Evolutionary conservation across 2,797 vertebrate genomes (phyloP), one percentile per base, ranked within the genome.

Genomic region (Pitangus sulphuratus): DNA sequence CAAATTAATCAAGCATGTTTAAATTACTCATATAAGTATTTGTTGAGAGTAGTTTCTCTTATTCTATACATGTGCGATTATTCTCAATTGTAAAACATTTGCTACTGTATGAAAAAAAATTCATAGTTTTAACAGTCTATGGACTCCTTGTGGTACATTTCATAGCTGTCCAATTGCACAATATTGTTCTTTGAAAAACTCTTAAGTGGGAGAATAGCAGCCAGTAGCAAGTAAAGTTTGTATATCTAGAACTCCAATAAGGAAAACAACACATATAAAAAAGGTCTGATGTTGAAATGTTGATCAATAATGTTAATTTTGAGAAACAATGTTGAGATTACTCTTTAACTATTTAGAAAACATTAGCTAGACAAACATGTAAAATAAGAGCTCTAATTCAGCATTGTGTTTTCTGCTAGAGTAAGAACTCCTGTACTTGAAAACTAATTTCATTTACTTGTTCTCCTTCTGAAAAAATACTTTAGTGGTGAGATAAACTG

Each of bases 371-470:
- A n/a, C 6, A 75, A 81, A 4, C 8, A 47, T 18, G 8, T 28
- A 70, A 94, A 93, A 56, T 60, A 87, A 77, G 35, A 88, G 47
- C 35, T 45, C 16, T 37, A 53, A 64, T 42, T 81, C 19, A 62
- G 5, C 5, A 1, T 20, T 56, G 5, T 40, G 15, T 60, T 94
- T 96, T 65, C 56, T 88, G 15, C 8, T 74, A 21, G 5, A 72
- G 17, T 45, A 85, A 28, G 40, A 58, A 51, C 47, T 74, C n/a
- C 28, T 68, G 16, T 45, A 45, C 3, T 69, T 78, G 35, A 51
- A 51, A 51, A 30, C 6, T 30, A 25, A 3, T 21, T 48, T 24
- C 18, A 44, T 8, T 44, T 51, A 31, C 9, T 51, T 14, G 0
- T 51, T 84, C 7, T 5, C 8, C 5, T n/a, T 65, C 30, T 48